Conservation (phyloP, 2,888 invertebrate genomes). For the Cheilosia scutellata region DNA sequence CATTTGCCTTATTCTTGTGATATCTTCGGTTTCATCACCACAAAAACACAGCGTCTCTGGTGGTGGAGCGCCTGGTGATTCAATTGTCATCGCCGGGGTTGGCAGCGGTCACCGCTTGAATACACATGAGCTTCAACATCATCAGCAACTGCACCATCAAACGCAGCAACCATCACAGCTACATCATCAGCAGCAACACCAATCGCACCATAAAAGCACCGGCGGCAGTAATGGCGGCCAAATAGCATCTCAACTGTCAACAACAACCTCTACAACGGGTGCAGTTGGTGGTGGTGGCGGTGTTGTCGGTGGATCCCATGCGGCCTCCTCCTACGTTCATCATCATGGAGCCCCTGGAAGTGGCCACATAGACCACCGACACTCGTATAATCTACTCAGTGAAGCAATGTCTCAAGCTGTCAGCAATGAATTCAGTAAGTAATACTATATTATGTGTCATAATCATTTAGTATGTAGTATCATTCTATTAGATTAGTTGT, state of each 20-base stretch:
- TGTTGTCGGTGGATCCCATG: conserved; percentile 70
- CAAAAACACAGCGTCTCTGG: conserved; percentile 78
- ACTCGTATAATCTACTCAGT: conserved; percentile 85
- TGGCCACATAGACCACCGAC: conserved; percentile 80
- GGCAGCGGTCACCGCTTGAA: conserved; percentile 76
- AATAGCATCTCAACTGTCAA: conserved; percentile 50
- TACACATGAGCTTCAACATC: conserved; percentile 69
- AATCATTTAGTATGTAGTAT: neutral
- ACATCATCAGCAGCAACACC: conserved; percentile 66
- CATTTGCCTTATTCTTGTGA: conserved; percentile 75
- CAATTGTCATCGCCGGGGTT: conserved; percentile 74
- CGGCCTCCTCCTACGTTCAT: conserved; percentile 74
- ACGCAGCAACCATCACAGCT: conserved; percentile 57
- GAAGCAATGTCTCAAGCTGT: conserved; percentile 86
- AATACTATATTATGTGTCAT: conserved; percentile 13
- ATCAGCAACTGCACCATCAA: conserved; percentile 77
- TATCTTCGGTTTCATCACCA: conserved; percentile 77
- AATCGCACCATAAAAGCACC: conserved; percentile 55
- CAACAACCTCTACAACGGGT: conserved; percentile 51
- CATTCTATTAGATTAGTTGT: neutral
- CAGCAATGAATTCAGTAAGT: conserved; percentile 86
- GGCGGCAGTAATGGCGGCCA: conserved; percentile 52
- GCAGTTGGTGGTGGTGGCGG: conserved; percentile 70
- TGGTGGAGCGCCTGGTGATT: conserved; percentile 79
- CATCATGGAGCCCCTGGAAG: conserved; percentile 78